Conservation (phyloP, 2,113 vertebrate species). For the Arenaria interpres region DNA sequence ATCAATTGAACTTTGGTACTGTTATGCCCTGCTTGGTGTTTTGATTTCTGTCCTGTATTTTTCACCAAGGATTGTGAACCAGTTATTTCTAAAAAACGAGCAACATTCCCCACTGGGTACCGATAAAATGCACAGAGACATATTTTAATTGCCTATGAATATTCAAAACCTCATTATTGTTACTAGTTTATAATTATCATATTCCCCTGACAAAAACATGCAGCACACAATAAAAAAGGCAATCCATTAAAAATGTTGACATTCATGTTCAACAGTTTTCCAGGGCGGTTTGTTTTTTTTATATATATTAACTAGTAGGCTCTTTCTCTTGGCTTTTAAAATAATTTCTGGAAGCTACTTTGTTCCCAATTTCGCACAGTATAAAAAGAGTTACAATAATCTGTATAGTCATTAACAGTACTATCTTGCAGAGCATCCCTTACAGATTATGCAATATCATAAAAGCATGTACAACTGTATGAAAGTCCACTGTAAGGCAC, state of each 20-base stretch:
- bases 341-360: not conserved
- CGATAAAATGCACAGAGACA: conserved; percentile 69
- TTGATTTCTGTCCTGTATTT: conserved; percentile 5
- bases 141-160: conserved; percentile 80
- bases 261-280: conserved; percentile 55
- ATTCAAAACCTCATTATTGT: conserved; percentile 79
- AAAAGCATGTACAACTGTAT: not conserved
- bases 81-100: conserved; percentile 71
- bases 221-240: conserved; percentile 61
- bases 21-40: not conserved
- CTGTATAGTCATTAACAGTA: not conserved
- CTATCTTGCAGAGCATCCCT: not conserved
- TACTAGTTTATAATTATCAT: conserved; percentile 71
- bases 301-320: not conserved
- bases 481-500: not conserved
- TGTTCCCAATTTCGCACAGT: not conserved
- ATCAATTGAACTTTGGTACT: not conserved
- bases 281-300: not conserved
- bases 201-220: conserved; percentile 72
- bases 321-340: not conserved
- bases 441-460: not conserved
- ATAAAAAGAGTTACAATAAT: not conserved
- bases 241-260: conserved; percentile 71
- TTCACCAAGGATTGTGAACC: conserved; percentile 51
- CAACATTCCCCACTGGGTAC: conserved; percentile 63